These are phyloP conservation scores for Gallinago undulata DNA, from an alignment of 2,113 vertebrate species.

Conservation along the genomic window DNA sequence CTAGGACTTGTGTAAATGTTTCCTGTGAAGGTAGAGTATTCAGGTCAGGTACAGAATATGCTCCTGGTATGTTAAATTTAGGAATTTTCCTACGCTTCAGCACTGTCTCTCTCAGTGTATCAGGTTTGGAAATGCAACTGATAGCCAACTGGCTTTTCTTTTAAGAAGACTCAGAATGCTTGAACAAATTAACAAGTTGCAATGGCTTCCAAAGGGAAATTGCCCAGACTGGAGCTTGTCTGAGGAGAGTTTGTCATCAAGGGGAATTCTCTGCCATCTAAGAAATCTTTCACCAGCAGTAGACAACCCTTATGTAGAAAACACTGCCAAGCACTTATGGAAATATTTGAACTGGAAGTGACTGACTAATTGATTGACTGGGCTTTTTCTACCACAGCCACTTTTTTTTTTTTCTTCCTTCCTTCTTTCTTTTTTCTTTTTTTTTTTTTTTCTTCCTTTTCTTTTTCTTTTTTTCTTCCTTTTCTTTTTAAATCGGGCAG, in stretches of 20 bases:
- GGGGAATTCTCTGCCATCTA: slow-evolving; percentile 31
- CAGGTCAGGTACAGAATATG: background rate
- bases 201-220: slow-evolving; percentile 42
- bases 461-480: background rate
- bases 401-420: background rate
- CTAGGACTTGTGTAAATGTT: background rate
- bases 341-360: slow-evolving; percentile 49
- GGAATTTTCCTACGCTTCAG: slow-evolving; percentile 12
- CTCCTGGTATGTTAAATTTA: background rate
- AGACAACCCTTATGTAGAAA: slow-evolving; percentile 4
- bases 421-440: too few species aligned
- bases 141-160: slow-evolving; percentile 43
- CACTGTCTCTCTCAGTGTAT: background rate
- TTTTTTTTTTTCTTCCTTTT: too few species aligned
- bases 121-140: background rate
- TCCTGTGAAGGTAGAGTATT: background rate
- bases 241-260: slow-evolving; percentile 39
- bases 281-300: slow-evolving; percentile 36
- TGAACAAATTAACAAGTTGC: slow-evolving; percentile 35
- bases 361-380: slow-evolving; percentile 28
- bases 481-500: background rate
- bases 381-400: background rate
- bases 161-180: slow-evolving; percentile 10
- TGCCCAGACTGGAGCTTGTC: slow-evolving; percentile 20
- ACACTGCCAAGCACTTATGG: slow-evolving; percentile 26